Evolutionary conservation across 2,888 invertebrate species (phyloP).

Genomic region (Hemithea aestivaria): DNA sequence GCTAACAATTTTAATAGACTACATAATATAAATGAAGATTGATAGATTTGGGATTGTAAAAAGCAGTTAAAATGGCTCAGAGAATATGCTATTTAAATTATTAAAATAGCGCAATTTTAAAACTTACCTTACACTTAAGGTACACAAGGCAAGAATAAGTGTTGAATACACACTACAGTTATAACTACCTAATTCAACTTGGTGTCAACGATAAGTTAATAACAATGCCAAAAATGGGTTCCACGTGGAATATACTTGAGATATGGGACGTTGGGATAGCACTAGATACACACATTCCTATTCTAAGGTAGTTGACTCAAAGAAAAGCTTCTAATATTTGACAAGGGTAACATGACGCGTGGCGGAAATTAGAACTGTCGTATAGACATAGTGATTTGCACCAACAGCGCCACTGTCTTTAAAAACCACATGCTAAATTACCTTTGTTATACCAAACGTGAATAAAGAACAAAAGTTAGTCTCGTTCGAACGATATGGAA

Average conservation of each 20-base stretch:
- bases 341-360: no score
- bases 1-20: no score
- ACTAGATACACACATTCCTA: slow-evolving; percentile 20
- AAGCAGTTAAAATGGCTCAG: slow-evolving; percentile 6
- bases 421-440: no score
- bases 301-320: not conserved
- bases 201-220: slow-evolving; percentile 34
- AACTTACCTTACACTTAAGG: slow-evolving; percentile 19
- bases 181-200: slow-evolving; percentile 32
- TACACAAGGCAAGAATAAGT: slow-evolving; percentile 32
- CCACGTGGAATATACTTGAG: slow-evolving; percentile 30
- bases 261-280: slow-evolving; percentile 30
- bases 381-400: no score
- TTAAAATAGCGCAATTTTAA: slow-evolving; percentile 1
- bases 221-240: slow-evolving; percentile 43
- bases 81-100: slow-evolving; percentile 1
- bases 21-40: no score
- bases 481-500: no score
- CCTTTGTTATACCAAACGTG: no score
- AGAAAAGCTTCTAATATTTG: no score
- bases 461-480: no score
- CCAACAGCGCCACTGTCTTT: no score
- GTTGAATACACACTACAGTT: slow-evolving; percentile 31
- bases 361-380: no score
- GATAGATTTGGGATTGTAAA: no score